These are phyloP conservation scores for Drosophila saltans DNA, from an alignment of 1,140 invertebrate species.

Conservation along the genomic window DNA sequence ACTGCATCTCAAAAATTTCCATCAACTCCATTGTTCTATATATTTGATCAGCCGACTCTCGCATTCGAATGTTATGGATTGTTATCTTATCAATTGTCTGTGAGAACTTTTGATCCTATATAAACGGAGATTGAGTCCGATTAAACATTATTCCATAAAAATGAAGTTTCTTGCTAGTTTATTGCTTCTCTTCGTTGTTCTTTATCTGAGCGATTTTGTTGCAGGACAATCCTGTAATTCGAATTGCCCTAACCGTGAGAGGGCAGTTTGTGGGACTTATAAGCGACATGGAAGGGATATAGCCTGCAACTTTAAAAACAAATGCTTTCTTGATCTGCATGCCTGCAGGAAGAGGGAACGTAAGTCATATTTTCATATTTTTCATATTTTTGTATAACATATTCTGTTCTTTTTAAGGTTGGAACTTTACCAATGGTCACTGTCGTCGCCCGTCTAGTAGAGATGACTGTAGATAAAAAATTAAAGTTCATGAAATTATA, in stretches of 20 bases:
- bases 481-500: too few species aligned
- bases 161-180: conserved; percentile 8
- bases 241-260: not conserved
- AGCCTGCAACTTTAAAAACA: not conserved
- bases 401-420: not conserved
- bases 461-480: not conserved
- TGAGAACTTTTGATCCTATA: not conserved
- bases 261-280: not conserved
- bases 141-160: not conserved
- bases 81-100: not conserved
- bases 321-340: not conserved
- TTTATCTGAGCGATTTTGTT: not conserved
- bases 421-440: not conserved
- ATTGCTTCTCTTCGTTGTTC: not conserved
- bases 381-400: too few species aligned
- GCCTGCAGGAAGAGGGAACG: conserved; percentile 1
- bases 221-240: not conserved
- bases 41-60: conserved; percentile 4
- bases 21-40: not conserved
- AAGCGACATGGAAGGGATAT: conserved; percentile 10
- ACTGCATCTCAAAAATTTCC: conserved; percentile 2
- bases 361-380: not conserved
- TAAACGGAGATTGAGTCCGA: not conserved
- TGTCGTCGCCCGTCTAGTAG: not conserved
- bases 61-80: not conserved